Percentiles rank a stretch among this genome's conserved stretches.
These are phyloP conservation scores for Leucoraja ocellata DNA, from an alignment of 2,797 vertebrate genomes.

Conservation along the genomic window DNA sequence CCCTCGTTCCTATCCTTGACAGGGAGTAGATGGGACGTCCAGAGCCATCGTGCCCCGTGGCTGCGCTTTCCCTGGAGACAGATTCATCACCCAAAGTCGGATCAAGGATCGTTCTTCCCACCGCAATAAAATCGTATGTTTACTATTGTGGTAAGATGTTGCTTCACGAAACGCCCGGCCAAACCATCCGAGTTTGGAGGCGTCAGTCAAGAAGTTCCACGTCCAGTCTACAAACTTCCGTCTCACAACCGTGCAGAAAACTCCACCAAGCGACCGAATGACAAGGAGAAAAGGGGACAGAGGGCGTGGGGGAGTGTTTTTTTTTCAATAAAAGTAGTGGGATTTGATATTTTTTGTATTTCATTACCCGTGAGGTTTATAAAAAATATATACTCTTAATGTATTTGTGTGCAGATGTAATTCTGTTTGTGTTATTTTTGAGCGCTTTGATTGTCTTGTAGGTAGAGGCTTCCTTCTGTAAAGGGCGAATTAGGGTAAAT, in stretches of 20 bases:
- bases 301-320: no score
- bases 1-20: background rate
- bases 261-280: background rate
- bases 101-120: background rate
- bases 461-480: background rate
- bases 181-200: no score
- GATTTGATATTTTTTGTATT: conserved; percentile 37
- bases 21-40: background rate
- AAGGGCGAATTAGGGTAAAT: background rate
- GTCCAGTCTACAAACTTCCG: background rate
- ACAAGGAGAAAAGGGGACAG: background rate
- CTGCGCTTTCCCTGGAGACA: background rate
- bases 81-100: background rate
- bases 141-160: background rate
- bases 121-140: background rate
- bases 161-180: background rate
- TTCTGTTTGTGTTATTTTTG: background rate
- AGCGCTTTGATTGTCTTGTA: background rate
- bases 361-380: conserved; percentile 12
- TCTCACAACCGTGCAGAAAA: background rate
- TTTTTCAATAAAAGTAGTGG: background rate
- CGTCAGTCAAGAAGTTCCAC: background rate
- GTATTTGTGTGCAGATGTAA: background rate
- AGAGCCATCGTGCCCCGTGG: background rate
- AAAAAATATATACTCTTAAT: background rate